Base-by-base conservation (phyloP, 1,140 invertebrate species). In the Monochamus saltuarius region DNA sequence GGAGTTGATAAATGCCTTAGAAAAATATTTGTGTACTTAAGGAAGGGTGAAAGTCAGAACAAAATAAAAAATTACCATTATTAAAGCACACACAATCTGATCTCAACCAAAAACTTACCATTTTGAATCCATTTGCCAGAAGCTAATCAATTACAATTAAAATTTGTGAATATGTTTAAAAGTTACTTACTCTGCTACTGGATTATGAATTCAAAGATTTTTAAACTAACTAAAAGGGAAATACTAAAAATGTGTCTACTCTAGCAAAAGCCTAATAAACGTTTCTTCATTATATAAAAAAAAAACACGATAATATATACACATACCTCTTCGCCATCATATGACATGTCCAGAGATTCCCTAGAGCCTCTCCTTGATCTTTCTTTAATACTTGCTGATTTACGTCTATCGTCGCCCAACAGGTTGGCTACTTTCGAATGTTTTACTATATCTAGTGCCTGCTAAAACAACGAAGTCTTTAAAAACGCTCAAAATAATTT, bases 391-490 rank as follows among this genome's bases (percentile, higher is more conserved):
- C 73, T 73, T 9, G 65, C 59, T 50, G 67, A 64, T 75, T 69
- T 73, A 75, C 81, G 76, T 56, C 80, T 70, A 14, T 77, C 76
- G 42, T 73, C 73, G 37, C 82, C 82, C 61, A 89, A 75, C 62
- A 63, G 90, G 82, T 73, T 89, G 86, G 47, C 84, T 57, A 91
- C 87, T 77, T 92, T 92, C 29, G 91, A 87, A 81, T 94, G 91
- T 79, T 94, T 93, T 61, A 94, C 90, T 67, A 94, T 87, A 81
- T 95, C 92, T 77, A 94, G 82, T 57, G 91, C 90, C 89, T 92
- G 62, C 50, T 65, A 56, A 56, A 68, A 68, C 40, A 4, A 22
- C 19, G 11, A 13, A 37, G 19, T 4, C 34, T 8, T 19, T 3
- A 43, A n/a, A 35, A 22, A 17, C 36, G 7, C 1, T 1, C 49